These are phyloP conservation scores for Larimichthys polyactis DNA, from an alignment of 2,113 vertebrate genomes.

Conservation along the genomic window DNA sequence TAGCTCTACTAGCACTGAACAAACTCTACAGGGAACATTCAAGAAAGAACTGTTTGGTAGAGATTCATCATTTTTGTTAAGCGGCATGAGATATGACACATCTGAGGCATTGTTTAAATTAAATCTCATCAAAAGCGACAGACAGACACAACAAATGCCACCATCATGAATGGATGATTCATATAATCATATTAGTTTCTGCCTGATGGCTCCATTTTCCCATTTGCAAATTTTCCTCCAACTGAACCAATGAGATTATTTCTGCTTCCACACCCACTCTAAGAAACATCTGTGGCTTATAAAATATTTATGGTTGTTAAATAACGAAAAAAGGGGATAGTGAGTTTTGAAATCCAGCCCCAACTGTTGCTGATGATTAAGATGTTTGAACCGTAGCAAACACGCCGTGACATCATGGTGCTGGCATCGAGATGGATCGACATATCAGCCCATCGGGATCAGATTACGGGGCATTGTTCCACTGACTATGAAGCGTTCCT, in stretches of 20 bases:
- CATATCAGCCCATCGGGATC: background rate
- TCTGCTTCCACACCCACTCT: background rate
- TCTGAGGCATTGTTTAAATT: background rate
- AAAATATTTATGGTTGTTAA: background rate
- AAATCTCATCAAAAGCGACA: background rate
- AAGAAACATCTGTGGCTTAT: conserved; percentile 21
- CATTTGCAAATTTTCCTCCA: background rate
- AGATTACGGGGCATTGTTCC: background rate
- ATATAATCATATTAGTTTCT: background rate
- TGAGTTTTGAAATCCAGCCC: conserved; percentile 10
- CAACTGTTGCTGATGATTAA: background rate
- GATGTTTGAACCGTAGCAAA: background rate
- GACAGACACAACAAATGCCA: background rate
- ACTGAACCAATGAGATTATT: background rate
- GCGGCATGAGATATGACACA: background rate
- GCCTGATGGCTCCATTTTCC: background rate
- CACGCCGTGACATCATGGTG: background rate
- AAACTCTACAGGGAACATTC: background rate
- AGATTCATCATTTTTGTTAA: background rate
- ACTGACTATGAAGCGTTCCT: background rate
- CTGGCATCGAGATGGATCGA: background rate
- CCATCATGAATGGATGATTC: background rate
- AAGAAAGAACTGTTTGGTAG: background rate
- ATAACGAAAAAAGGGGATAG: background rate
- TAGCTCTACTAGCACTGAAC: background rate